phyloP scores from a whole-genome alignment of 2,888 invertebrate species.

The Luffia ferchaultella region DNA sequence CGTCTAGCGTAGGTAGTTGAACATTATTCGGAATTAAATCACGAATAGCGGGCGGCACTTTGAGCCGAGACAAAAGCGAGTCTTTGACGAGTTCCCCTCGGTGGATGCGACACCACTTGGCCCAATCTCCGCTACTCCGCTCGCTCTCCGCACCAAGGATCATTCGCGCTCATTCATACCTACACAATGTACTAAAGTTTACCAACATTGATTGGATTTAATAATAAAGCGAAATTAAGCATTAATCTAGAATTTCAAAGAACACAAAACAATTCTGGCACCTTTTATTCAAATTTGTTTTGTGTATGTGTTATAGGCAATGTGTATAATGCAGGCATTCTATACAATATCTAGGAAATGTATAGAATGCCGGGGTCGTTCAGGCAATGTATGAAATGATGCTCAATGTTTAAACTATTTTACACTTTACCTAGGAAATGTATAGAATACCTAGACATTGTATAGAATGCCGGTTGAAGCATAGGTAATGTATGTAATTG shows the following conservation, averaged over 20 bases:
- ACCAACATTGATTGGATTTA: background rate
- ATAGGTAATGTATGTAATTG: too few relatives aligned
- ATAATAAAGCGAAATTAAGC: background rate
- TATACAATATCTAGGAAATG: too few relatives aligned
- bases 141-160: background rate
- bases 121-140: background rate
- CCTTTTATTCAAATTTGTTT: too few relatives aligned
- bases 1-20: slow-evolving; percentile 1
- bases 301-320: too few relatives aligned
- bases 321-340: too few relatives aligned
- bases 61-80: slow-evolving; percentile 29
- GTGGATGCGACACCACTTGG: background rate
- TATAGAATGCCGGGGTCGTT: too few relatives aligned
- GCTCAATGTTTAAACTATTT: too few relatives aligned
- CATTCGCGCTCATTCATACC: background rate
- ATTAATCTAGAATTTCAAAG: background rate
- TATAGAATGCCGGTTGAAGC: too few relatives aligned
- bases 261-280: too few relatives aligned
- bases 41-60: slow-evolving; percentile 33
- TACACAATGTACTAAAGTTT: background rate
- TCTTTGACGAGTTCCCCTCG: slow-evolving; percentile 22
- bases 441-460: too few relatives aligned
- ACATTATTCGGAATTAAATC: slow-evolving; percentile 35
- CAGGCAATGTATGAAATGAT: too few relatives aligned
- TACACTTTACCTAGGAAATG: too few relatives aligned